phyloP scores from a whole-genome alignment of 2,888 invertebrate genomes.

The Trichopoda pennipes region DNA sequence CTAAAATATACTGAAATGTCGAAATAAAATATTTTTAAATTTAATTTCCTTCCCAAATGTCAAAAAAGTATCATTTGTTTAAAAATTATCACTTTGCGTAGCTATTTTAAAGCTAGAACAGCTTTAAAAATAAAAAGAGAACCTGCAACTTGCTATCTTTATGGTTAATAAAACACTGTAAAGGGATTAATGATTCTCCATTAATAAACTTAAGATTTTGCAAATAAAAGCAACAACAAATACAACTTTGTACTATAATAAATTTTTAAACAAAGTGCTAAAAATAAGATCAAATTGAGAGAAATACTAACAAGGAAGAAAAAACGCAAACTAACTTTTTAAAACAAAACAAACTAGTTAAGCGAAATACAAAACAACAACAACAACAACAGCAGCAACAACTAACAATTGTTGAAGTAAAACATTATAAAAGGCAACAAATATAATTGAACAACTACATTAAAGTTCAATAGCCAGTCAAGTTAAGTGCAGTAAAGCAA shows the following conservation, averaged over 20 bases:
- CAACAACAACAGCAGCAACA: background rate
- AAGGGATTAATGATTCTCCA: constrained; percentile 38
- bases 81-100: no score
- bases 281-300: constrained; percentile 51
- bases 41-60: no score
- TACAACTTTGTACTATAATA: constrained; percentile 3
- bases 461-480: constrained; percentile 57
- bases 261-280: constrained; percentile 38
- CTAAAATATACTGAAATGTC: no score
- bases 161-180: background rate
- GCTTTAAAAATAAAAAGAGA: no score
- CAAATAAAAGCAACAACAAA: constrained; percentile 29
- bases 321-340: constrained; percentile 7
- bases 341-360: constrained; percentile 36
- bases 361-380: constrained; percentile 5
- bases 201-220: constrained; percentile 37
- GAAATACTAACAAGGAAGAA: constrained; percentile 18
- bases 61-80: no score
- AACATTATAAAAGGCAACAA: constrained; percentile 61
- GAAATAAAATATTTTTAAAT: no score
- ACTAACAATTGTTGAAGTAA: constrained; percentile 34
- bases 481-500: constrained; percentile 59
- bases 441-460: constrained; percentile 50
- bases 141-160: no score
- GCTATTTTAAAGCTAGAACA: no score